Evolutionary conservation across 2,113 vertebrate species (phyloP), one percentile per base, ranked within the genome.

Genomic region (Suricata suricatta): DNA sequence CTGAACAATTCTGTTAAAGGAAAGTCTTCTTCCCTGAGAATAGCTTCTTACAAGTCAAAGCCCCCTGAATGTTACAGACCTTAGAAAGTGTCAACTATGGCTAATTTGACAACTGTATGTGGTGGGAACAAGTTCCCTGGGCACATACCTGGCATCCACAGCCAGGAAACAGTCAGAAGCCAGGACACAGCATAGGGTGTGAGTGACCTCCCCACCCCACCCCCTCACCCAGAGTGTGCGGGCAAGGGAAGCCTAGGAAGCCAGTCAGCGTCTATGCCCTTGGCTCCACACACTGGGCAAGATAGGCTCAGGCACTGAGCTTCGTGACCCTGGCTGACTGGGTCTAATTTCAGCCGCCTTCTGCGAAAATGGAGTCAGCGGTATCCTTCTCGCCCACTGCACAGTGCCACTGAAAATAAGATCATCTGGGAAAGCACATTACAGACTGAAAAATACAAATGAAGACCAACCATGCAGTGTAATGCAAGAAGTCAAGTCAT

Each of bases 211-310:
- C 16, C 71, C 14, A 14, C n/a, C 21, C 38, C 9, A 19, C 50
- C 31, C 10, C 1, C 23, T 38, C 8, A 33, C 76, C 77, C 2
- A 0, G 41, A 25, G 1, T 1, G 0, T 25, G 2, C 2, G 29
- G 2, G 38, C 84, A 71, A 31, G 66, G 72, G 57, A 21, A 57
- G 19, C 38, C 71, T 1, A 2, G 0, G 15, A 47, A 15, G 44
- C 69, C 1, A 0, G 63, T 17, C 57, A 33, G 82, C 5, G 1
- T 13, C 13, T n/a, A 47, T 1, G 21, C 8, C 2, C 27, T 10
- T 0, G 1, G 29, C 74, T n/a, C 47, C 5, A 0, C 16, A 63
- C 90, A 8, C 7, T 0, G 29, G 77, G 54, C 31, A 25, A 25
- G 52, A 12, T n/a, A 33, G 15, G 14, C 71, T 87, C 27, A 4